Base-by-base conservation (phyloP, 92 coral and sea anemone species). In the Actinostola sp. region DNA sequence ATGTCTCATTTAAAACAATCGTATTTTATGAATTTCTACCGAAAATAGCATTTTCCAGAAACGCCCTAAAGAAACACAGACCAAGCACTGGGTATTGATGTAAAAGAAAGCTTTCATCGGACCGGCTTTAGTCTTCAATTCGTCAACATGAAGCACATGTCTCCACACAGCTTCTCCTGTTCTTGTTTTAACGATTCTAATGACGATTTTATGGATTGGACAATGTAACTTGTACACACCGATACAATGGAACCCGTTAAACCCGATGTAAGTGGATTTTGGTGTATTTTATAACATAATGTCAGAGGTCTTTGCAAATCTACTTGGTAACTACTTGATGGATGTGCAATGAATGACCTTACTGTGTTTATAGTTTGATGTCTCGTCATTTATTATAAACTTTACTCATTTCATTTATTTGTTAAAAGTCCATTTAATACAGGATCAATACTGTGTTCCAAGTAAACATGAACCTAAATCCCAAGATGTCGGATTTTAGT, bases 201-300 rank as follows among this genome's bases (percentile, higher is more conserved):
- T 51, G 61, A n/a, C 41, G 14, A 16, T 50, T 13, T 36, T 68
- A 52, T 51, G 57, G 61, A 33, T 34, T 11, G 61, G 61, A 33
- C 24, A 9, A 19, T 52, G 61, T 34, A 33, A 50, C n/a, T 50
- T 21, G n/a, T 68, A 68, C 20, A 68, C 17, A 16, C 19, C 74
- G 10, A 24, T 68, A 9, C 61, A 68, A 0, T 68, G 74, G 74
- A 34, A 56, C 62, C 74, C 74, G 6, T 20, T 68, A 31, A 68
- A 68, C n/a, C 74, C 74, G 19, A 15, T 34, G 74, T 68, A 68
- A 68, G 74, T 68, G 33, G 7, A 57, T n/a, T n/a, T n/a, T n/a
- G n/a, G n/a, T n/a, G n/a, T n/a, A n/a, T n/a, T n/a, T n/a, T n/a
- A n/a, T n/a, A n/a, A n/a, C n/a, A n/a, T n/a, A n/a, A n/a, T n/a